Percentiles rank a stretch among this genome's conserved stretches.
These are phyloP conservation scores for Sarcophaga peregrina DNA, from an alignment of 1,140 invertebrate species.

Conservation along the genomic window DNA sequence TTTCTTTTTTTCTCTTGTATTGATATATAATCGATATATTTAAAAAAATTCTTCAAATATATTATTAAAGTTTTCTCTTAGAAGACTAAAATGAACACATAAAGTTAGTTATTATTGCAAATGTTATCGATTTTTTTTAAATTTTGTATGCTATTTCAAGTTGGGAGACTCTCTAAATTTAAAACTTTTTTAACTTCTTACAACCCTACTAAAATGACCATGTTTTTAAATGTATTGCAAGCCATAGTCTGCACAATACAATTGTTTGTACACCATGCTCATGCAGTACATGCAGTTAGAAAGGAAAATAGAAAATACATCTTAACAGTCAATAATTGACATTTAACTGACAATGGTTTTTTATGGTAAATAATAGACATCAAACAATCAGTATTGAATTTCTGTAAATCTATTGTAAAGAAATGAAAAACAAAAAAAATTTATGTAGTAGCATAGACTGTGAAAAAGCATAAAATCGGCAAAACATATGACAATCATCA, in stretches of 20 bases:
- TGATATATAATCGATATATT: too few species aligned
- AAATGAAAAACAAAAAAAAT: neutral
- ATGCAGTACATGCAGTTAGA: neutral
- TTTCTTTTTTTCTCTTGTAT: too few species aligned
- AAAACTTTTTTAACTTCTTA: neutral
- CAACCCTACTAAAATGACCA: neutral
- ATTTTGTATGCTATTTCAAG: constrained; percentile 15
- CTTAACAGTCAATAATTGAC: neutral
- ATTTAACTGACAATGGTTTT: constrained; percentile 15
- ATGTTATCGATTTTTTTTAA: too few species aligned
- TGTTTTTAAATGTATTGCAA: too few species aligned
- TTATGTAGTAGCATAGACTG: too few species aligned
- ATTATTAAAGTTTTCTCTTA: too few species aligned
- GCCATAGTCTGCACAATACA: neutral
- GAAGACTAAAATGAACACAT: too few species aligned
- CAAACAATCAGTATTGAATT: neutral
- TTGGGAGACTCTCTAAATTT: neutral
- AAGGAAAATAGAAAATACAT: neutral
- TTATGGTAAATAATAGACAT: constrained; percentile 15
- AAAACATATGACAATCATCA: constrained; percentile 15
- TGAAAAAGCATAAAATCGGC: too few species aligned
- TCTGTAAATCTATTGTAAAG: neutral
- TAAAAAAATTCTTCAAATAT: too few species aligned
- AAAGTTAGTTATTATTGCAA: too few species aligned
- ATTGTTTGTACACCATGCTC: neutral